Conservation (phyloP, 2,797 vertebrate species). For the Menidia menidia region DNA sequence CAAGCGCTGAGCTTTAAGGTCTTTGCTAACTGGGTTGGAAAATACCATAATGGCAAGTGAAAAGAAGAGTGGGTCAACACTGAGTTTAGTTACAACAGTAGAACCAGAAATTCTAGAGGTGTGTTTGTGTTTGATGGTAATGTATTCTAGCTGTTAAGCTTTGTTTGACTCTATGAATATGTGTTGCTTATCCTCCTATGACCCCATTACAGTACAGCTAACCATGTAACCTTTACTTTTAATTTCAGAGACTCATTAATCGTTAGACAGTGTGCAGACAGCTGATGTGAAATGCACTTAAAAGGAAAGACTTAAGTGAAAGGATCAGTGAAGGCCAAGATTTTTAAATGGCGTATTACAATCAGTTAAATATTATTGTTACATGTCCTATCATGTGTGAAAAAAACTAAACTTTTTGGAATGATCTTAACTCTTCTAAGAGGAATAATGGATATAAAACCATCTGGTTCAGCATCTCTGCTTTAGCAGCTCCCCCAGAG, state of each 20-base stretch:
- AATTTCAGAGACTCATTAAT: constrained; percentile 5
- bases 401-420: too few relatives aligned
- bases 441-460: too few relatives aligned
- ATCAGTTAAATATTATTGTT: too few relatives aligned
- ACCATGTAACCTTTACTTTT: constrained; percentile 28
- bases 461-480: too few relatives aligned
- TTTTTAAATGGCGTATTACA: too few relatives aligned
- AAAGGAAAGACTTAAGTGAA: background rate
- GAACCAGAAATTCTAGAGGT: background rate
- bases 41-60: constrained; percentile 52
- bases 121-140: constrained; percentile 11
- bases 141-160: constrained; percentile 22
- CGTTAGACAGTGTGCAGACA: too few relatives aligned
- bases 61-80: constrained; percentile 45
- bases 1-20: constrained; percentile 51
- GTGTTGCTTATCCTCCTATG: constrained; percentile 20
- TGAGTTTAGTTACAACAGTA: constrained; percentile 18
- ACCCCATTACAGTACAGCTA: constrained; percentile 19
- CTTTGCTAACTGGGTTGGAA: constrained; percentile 63
- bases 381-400: too few relatives aligned
- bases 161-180: constrained; percentile 1
- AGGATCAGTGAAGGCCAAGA: background rate
- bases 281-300: too few relatives aligned
- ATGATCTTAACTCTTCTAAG: too few relatives aligned
- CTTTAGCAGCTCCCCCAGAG: too few relatives aligned